Percentiles rank a stretch among this genome's conserved stretches.
Conservation (phyloP, 2,113 vertebrate genomes). For the Trachemys scripta region DNA sequence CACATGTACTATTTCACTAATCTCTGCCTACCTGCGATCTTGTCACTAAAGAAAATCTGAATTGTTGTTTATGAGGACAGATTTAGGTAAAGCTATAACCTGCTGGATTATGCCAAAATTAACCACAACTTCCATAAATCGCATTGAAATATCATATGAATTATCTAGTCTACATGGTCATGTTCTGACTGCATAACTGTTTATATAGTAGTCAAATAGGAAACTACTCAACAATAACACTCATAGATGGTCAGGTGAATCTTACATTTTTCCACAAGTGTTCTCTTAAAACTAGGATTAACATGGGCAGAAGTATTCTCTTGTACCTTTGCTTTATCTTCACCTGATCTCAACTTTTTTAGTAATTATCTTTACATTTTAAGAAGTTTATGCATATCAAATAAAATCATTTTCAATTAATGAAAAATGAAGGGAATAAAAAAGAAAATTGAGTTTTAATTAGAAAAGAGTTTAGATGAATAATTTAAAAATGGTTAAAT, state of each 20-base stretch:
- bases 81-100: background rate
- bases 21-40: background rate
- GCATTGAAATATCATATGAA: background rate
- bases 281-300: background rate
- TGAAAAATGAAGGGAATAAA: constrained; percentile 70
- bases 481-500: constrained; percentile 75
- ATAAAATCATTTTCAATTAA: constrained; percentile 56
- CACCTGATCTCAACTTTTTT: background rate
- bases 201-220: background rate
- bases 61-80: background rate
- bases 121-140: background rate
- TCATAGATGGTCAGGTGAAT: background rate
- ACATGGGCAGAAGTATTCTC: background rate
- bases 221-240: background rate
- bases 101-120: background rate
- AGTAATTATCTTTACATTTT: constrained; percentile 40
- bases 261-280: background rate
- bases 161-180: background rate
- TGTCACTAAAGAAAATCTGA: background rate
- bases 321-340: background rate
- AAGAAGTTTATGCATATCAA: constrained; percentile 39
- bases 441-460: constrained; percentile 76
- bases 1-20: background rate
- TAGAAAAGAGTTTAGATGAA: constrained; percentile 76
- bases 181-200: background rate